Evolutionary conservation across 2,888 invertebrate species (phyloP).

Genomic region (Drosophila koepferae): DNA sequence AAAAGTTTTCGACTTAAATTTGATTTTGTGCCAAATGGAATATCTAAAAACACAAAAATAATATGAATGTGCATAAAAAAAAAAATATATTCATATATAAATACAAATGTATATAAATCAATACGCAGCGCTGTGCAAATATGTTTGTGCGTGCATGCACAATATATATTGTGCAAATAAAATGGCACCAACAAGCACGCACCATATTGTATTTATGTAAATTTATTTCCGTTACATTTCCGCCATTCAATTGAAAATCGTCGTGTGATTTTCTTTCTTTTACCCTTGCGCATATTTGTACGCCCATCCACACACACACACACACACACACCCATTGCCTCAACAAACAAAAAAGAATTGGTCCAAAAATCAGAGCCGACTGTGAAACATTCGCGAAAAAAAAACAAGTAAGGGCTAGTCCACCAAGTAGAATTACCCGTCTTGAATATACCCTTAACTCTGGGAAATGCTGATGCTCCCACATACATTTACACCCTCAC

Average conservation of each 20-base stretch:
- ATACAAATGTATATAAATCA: conserved; percentile 58
- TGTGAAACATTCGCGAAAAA: conserved; percentile 13
- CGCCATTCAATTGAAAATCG: conserved; percentile 80
- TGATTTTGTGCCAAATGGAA: conserved; percentile 20
- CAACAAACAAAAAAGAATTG: conserved; percentile 12
- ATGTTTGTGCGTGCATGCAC: conserved; percentile 41
- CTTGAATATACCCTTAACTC: neutral
- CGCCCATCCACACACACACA: conserved; percentile 3
- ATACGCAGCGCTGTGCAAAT: conserved; percentile 72
- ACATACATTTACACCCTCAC: no score
- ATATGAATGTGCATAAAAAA: neutral
- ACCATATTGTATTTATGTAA: conserved; percentile 81
- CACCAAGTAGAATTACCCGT: neutral
- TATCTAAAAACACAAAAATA: conserved; percentile 3
- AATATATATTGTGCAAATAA: conserved; percentile 73
- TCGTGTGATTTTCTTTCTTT: conserved; percentile 72
- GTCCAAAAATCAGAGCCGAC: conserved; percentile 43
- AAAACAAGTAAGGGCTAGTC: neutral
- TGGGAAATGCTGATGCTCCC: neutral
- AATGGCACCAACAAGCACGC: conserved; percentile 77
- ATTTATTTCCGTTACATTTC: conserved; percentile 82
- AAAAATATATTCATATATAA: neutral
- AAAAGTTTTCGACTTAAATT: conserved; percentile 42
- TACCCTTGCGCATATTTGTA: conserved; percentile 48
- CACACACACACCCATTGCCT: neutral